Conservation (phyloP, 1,140 invertebrate species). For the Zaprionus nigranus region DNA sequence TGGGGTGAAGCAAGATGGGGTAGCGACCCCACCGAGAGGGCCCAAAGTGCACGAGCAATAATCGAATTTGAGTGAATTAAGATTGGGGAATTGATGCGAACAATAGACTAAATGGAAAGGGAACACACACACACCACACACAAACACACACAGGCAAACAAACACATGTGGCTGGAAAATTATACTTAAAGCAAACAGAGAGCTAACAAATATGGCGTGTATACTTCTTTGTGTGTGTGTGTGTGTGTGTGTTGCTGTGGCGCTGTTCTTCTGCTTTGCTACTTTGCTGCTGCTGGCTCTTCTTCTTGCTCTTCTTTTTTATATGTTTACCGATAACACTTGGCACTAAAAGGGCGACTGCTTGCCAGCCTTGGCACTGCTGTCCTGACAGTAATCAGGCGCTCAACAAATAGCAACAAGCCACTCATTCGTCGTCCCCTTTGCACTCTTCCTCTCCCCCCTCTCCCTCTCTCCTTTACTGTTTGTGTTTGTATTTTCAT, state of each 20-base stretch:
- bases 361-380: conserved; percentile 19
- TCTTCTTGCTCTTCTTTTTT: conserved; percentile 63
- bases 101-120: conserved; percentile 62
- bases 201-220: conserved; percentile 50
- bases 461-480: conserved; percentile 15
- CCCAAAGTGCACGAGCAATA: conserved; percentile 72
- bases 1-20: not conserved
- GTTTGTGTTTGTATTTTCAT: conserved; percentile 81
- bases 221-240: conserved; percentile 9
- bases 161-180: conserved; percentile 60
- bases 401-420: conserved; percentile 81
- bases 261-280: conserved; percentile 9
- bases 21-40: conserved; percentile 23
- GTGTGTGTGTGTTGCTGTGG: conserved; percentile 9
- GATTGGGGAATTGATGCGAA: conserved; percentile 80
- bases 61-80: conserved; percentile 84
- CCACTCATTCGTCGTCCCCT: conserved; percentile 44
- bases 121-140: conserved; percentile 11
- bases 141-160: not conserved
- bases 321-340: conserved; percentile 84
- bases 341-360: conserved; percentile 77
- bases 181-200: conserved; percentile 75
- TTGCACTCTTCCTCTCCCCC: conserved; percentile 5
- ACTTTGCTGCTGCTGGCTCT: conserved; percentile 12
- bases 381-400: conserved; percentile 78